Conservation (phyloP, 2,888 invertebrate species). For the Lycia hirtaria region DNA sequence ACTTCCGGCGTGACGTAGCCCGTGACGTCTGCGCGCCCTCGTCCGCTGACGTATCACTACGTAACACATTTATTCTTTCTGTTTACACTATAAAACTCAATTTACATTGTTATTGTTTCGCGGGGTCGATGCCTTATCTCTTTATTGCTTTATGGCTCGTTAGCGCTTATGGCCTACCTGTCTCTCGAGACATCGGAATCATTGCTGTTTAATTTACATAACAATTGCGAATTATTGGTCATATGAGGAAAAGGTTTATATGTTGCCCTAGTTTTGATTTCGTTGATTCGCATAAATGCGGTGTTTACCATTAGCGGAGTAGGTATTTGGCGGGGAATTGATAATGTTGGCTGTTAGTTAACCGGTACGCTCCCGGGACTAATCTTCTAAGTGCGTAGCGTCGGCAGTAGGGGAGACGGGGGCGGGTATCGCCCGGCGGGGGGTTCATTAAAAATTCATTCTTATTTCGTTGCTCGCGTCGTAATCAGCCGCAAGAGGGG, state of each 20-base stretch:
- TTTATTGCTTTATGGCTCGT: slow-evolving; percentile 73
- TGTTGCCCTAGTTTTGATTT: slow-evolving; percentile 19
- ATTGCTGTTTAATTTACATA: slow-evolving; percentile 34
- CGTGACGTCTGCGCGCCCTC: slow-evolving; percentile 59
- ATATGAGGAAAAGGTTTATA: slow-evolving; percentile 24
- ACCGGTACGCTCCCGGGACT: slow-evolving; percentile 77
- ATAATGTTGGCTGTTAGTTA: slow-evolving; percentile 64
- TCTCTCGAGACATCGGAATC: slow-evolving; percentile 43
- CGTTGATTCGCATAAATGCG: slow-evolving; percentile 17
- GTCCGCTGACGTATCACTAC: slow-evolving; percentile 68
- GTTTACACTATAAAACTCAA: slow-evolving; percentile 82
- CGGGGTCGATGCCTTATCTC: slow-evolving; percentile 79
- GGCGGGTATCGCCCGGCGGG: slow-evolving; percentile 45
- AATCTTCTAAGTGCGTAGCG: slow-evolving; percentile 84
- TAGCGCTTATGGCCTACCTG: slow-evolving; percentile 59
- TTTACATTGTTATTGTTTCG: slow-evolving; percentile 79
- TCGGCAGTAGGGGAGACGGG: slow-evolving; percentile 38
- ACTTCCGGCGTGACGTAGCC: slow-evolving; percentile 81
- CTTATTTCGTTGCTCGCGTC: slow-evolving; percentile 76
- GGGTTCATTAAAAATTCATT: slow-evolving; percentile 84
- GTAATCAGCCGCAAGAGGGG: slow-evolving; percentile 77
- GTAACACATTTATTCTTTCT: slow-evolving; percentile 76
- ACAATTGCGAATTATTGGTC: slow-evolving; percentile 40
- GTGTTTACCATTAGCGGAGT: slow-evolving; percentile 32
- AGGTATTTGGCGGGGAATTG: slow-evolving; percentile 51